A percentile compares a stretch with the other conserved stretches of the same genome.
Evolutionary conservation across 2,797 vertebrate species (phyloP).

Genomic region (Ataeniobius toweri): DNA sequence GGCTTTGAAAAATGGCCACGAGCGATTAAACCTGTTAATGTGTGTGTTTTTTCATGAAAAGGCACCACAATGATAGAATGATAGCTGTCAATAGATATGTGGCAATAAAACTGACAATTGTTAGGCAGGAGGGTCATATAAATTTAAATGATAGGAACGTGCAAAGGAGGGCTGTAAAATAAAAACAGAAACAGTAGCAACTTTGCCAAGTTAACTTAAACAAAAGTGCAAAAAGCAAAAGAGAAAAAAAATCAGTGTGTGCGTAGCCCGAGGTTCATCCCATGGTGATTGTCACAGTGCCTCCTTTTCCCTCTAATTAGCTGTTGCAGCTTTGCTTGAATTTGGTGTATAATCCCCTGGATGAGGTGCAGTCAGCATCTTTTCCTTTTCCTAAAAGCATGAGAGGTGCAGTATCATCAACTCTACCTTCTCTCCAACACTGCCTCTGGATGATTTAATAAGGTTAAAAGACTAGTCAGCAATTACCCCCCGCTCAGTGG

Average conservation of each 20-base stretch:
- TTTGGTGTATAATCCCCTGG: conserved; percentile 74
- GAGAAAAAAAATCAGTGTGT: conserved; percentile 35
- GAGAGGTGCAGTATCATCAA: conserved; percentile 78
- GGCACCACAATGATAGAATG: conserved; percentile 67
- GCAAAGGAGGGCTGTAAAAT: conserved; percentile 48
- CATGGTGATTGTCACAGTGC: conserved; percentile 69
- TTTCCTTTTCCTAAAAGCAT: conserved; percentile 73
- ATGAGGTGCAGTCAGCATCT: conserved; percentile 79
- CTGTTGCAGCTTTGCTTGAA: conserved; percentile 71
- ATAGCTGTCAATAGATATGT: conserved; percentile 57
- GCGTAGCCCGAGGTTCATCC: conserved; percentile 62
- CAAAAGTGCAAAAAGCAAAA: conserved; percentile 41
- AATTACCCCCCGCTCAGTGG: conserved; percentile 78
- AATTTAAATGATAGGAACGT: conserved; percentile 62
- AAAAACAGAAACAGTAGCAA: conserved; percentile 52
- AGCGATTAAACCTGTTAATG: conserved; percentile 70
- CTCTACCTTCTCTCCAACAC: conserved; percentile 75
- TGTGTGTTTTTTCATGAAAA: conserved; percentile 67
- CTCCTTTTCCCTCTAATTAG: conserved; percentile 73
- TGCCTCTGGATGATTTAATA: conserved; percentile 81
- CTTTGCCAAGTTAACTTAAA: conserved; percentile 55
- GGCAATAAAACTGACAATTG: conserved; percentile 59
- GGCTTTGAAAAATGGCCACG: conserved; percentile 75
- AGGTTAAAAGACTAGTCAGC: conserved; percentile 87
- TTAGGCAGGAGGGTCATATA: conserved; percentile 45